Evolutionary conservation across 2,113 vertebrate genomes (phyloP).

Genomic region (Capra hircus): DNA sequence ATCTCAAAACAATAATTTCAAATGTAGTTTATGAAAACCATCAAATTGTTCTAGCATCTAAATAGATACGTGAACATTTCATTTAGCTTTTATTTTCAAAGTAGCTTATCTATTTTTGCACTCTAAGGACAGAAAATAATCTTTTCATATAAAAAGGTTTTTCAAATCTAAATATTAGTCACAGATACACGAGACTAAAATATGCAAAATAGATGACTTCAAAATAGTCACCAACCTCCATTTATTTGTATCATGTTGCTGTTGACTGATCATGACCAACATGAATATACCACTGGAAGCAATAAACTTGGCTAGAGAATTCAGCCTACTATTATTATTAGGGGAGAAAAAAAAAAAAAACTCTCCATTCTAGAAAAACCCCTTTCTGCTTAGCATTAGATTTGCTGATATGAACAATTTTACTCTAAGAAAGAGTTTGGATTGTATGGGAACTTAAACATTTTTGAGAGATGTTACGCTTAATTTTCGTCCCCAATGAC

Average conservation of each 20-base stretch:
- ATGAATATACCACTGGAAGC: background rate
- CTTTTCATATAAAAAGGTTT: background rate
- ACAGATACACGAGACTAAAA: background rate
- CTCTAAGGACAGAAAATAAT: background rate
- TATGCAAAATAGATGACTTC: background rate
- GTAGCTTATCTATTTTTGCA: background rate
- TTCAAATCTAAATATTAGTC: background rate
- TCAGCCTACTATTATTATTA: background rate
- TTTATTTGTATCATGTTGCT: background rate
- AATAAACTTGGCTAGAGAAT: background rate
- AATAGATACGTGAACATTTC: background rate
- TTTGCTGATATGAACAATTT: background rate
- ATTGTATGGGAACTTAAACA: background rate
- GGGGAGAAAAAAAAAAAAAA: background rate
- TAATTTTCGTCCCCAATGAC: background rate
- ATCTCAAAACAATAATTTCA: slow-evolving; percentile 11
- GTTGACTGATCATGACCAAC: background rate
- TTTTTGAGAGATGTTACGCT: background rate
- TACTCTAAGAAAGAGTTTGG: background rate
- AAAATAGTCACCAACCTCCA: background rate
- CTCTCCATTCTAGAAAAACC: background rate
- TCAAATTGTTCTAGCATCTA: background rate
- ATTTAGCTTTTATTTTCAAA: slow-evolving; percentile 16
- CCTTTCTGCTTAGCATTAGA: background rate
- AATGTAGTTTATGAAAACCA: background rate